Percentiles rank a stretch among this genome's conserved stretches.
phyloP scores from a whole-genome alignment of 2,888 invertebrate species.

The Anarsia innoxiella region DNA sequence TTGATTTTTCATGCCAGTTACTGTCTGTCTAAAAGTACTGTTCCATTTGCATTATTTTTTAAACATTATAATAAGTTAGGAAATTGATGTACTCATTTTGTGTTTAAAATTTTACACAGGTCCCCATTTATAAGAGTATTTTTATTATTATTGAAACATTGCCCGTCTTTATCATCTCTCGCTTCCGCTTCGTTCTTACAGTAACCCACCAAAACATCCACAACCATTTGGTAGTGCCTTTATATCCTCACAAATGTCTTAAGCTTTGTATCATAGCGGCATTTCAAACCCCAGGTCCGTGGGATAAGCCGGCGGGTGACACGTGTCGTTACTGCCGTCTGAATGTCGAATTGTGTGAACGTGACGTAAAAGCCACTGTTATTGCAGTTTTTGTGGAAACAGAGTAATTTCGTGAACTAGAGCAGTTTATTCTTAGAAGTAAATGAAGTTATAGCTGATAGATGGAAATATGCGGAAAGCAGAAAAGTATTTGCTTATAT shows the following conservation, averaged over 20 bases:
- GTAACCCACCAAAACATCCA: constrained; percentile 29
- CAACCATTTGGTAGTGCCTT: constrained; percentile 60
- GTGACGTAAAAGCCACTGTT: background rate
- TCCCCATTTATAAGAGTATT: too few species aligned
- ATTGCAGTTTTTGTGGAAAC: constrained; percentile 5
- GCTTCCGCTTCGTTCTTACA: constrained; percentile 14
- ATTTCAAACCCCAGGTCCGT: constrained; percentile 43
- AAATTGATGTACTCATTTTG: too few species aligned
- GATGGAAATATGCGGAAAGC: too few species aligned
- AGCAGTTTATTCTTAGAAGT: too few species aligned
- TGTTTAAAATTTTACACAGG: too few species aligned
- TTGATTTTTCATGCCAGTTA: too few species aligned
- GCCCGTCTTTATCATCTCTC: background rate
- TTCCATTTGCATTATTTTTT: too few species aligned
- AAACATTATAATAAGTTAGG: too few species aligned
- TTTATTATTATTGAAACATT: background rate
- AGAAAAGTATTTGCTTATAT: too few species aligned
- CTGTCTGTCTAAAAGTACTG: too few species aligned
- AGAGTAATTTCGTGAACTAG: too few species aligned
- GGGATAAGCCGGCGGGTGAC: constrained; percentile 37
- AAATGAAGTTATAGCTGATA: too few species aligned
- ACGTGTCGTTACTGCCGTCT: constrained; percentile 29
- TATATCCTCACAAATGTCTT: constrained; percentile 63
- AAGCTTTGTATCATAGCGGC: constrained; percentile 48
- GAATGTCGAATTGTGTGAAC: constrained; percentile 35